These are phyloP conservation scores for Pseudolaguvia tuberculata DNA, from an alignment of 2,113 vertebrate species.

Conservation along the genomic window DNA sequence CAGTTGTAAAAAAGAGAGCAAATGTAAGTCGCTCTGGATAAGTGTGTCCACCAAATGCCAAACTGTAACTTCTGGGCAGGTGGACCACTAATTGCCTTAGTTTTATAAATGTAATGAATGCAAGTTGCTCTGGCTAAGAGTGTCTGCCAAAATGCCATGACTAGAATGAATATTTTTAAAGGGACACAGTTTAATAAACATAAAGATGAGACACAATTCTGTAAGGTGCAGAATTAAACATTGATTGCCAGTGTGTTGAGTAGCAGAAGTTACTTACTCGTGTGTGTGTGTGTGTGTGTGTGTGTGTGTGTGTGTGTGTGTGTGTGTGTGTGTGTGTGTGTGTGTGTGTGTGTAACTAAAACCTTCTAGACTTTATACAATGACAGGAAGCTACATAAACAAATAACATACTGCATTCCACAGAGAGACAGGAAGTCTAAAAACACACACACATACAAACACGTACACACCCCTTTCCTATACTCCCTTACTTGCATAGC, in stretches of 20 bases:
- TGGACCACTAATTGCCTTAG: no score
- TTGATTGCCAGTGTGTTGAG: no score
- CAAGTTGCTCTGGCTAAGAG: no score
- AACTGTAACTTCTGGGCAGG: no score
- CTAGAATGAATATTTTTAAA: neutral
- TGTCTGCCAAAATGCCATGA: no score
- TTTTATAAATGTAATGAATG: no score
- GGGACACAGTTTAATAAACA: neutral
- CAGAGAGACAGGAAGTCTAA: constrained; percentile 27
- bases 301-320: no score
- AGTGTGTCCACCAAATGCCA: no score
- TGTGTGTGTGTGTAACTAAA: constrained; percentile 47
- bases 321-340: constrained; percentile 12
- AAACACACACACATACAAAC: neutral
- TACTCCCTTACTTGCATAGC: neutral
- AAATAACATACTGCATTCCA: constrained; percentile 53
- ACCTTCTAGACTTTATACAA: constrained; percentile 56
- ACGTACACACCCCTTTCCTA: constrained; percentile 28
- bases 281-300: neutral
- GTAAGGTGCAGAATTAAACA: no score
- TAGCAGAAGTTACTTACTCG: no score
- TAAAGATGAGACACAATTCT: neutral
- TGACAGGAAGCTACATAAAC: constrained; percentile 69
- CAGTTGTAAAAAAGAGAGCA: no score
- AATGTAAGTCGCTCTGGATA: no score